Evolutionary conservation across 2,113 vertebrate species (phyloP), one percentile per base, ranked within the genome.

Genomic region (Aix galericulata): DNA sequence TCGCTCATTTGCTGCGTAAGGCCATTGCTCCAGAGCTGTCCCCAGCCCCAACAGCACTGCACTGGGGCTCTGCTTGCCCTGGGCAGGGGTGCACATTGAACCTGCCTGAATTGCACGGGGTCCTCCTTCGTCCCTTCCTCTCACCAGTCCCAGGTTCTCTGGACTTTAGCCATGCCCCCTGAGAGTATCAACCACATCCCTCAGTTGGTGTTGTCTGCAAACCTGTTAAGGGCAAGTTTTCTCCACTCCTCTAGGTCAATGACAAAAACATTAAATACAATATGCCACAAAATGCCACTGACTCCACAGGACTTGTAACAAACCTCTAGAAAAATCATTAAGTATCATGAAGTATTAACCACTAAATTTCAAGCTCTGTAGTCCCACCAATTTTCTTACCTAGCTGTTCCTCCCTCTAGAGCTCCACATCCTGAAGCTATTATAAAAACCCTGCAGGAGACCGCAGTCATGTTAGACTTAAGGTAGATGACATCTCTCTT

Each of bases 1-100:
- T 29, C 72, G 9, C 13, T 53, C 20, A 59, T 18, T 52, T 2
- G 2, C 20, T 26, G 26, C 18, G 21, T 11, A 62, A 3, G 4
- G 6, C 48, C 26, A 11, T 48, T 48, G 46, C 46, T 21, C 42
- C 63, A 6, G 20, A 4, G 40, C 27, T 75, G 40, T 8, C 5
- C 8, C n/a, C 34, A 44, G n/a, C 20, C 10, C 31, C 12, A 5
- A 12, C 25, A 7, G 50, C 14, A 66, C 5, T 4, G 0, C 20
- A 40, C 6, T 5, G 9, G 2, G 7, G 11, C 18, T 44, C 23
- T 46, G 14, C 12, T 23, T 4, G 1, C 23, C 23, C 23, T 50
- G 5, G 16, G 38, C 16, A 82, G 7, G 9, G 31, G 8, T 56
- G 13, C 7, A n/a, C 8, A 34, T 1, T 44, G 27, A 8, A 58